Conservation (phyloP, 2,113 vertebrate species). For the Connochaetes taurinus region DNA sequence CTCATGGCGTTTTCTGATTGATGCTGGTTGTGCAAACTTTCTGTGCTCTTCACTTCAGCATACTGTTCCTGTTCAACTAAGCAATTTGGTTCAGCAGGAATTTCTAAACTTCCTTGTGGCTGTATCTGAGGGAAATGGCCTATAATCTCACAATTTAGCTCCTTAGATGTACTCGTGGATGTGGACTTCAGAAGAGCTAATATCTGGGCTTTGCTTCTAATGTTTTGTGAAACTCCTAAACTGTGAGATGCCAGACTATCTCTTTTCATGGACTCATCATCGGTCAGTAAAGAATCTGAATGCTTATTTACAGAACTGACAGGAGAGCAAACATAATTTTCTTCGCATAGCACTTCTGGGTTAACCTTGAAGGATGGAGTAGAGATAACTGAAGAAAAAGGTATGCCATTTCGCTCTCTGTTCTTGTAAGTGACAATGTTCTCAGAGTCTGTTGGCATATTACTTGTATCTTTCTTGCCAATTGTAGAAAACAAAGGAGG, state of each 20-base stretch:
- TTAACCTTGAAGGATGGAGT: neutral
- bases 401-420: neutral
- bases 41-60: neutral
- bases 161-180: neutral
- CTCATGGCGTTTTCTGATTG: neutral
- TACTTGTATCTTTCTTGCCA: slow-evolving; percentile 43
- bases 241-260: neutral
- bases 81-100: neutral
- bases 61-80: neutral
- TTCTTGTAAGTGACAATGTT: accelerated
- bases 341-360: neutral
- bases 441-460: neutral
- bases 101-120: neutral
- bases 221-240: slow-evolving; percentile 47
- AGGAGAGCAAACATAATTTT: neutral
- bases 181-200: slow-evolving; percentile 78
- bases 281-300: neutral
- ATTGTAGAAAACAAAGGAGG: slow-evolving; percentile 74
- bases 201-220: slow-evolving; percentile 82
- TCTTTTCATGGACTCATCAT: neutral
- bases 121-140: neutral
- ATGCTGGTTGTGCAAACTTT: neutral
- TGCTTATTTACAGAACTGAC: neutral
- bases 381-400: slow-evolving; percentile 34
- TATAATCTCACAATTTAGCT: slow-evolving; percentile 4